Evolutionary conservation across 2,888 invertebrate genomes (phyloP), one percentile per base, ranked within the genome.

Genomic region (Anaspis maculata): DNA sequence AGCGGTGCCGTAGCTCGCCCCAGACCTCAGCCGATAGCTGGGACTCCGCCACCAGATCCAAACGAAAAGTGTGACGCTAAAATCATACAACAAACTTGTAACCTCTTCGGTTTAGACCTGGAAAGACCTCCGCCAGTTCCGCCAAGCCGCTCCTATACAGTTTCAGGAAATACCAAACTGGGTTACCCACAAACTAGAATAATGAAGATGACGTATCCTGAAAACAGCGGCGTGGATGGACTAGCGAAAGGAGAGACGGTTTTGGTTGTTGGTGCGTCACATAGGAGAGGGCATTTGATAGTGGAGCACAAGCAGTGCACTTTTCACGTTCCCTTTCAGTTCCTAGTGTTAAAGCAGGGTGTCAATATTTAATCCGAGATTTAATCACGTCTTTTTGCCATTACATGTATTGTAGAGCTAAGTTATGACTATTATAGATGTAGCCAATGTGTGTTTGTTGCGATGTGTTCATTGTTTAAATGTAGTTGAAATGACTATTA

Each of bases 51-150:
- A 2, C 85, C 85, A 15, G 87, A 87, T 58, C 80, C 79, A 9
- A 74, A 78, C 52, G 88, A 88, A 62, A 83, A 87, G 68, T 87
- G 87, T 65, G 90, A 90, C 67, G 80, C 83, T 34, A 84, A 86
- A 64, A 82, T 87, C 59, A 88, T 90, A 49, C 88, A 89, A 61
- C 85, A 88, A 58, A 90, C 91, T 13, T 91, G 91, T 64, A 85
- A 83, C 41, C 73, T 91, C 27, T 90, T 90, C 61, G 91, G 91
- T 6, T 72, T 92, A 36, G 91, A 92, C 67, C 71, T 90, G 71
- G 90, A 91, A 68, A 75, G 87, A 41, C 90, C 92, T 19, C 94
- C 94, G 19, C 90, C 92, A 15, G 80, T 94, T 44, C 94, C 94
- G 27, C 86, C 89, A 16, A 83, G 88, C 54, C 76, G 94, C 50